Evolutionary conservation across 30 jellyfish, hydroid and myxozoan species (phyloP).

Genomic region (Chrysaora quinquecirrha): DNA sequence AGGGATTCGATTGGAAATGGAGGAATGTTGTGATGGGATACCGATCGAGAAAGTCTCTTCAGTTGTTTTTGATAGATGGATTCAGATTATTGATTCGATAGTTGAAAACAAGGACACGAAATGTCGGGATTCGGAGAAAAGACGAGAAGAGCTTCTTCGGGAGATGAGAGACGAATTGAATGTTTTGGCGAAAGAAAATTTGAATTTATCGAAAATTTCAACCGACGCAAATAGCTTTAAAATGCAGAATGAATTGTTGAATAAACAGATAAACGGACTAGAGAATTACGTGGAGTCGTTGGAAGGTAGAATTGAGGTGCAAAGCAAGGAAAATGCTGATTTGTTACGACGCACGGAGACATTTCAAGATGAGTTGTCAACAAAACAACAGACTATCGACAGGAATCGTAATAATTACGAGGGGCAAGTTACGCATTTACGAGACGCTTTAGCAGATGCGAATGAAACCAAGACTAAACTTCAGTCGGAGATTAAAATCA

Average conservation of each 20-base stretch:
- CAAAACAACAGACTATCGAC: conserved; percentile 6
- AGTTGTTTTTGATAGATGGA: conserved; percentile 38
- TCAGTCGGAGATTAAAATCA: conserved; percentile 23
- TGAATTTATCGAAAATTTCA: conserved; percentile 20
- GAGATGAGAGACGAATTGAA: conserved; percentile 36
- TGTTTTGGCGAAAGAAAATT: conserved; percentile 10
- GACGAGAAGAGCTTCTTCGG: conserved; percentile 5
- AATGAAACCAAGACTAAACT: conserved; percentile 8
- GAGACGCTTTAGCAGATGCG: not conserved
- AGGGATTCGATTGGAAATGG: conserved; percentile 40
- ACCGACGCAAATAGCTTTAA: conserved; percentile 10
- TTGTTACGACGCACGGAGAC: conserved; percentile 11
- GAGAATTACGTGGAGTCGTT: conserved; percentile 50
- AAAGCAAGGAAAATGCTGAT: conserved; percentile 40
- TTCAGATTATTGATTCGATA: conserved; percentile 6
- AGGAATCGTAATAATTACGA: not conserved
- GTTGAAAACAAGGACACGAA: conserved; percentile 9
- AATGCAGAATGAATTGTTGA: conserved; percentile 32
- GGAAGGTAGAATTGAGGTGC: conserved; percentile 39
- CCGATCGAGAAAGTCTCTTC: conserved; percentile 56
- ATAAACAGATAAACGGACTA: conserved; percentile 43
- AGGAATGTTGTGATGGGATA: conserved; percentile 28
- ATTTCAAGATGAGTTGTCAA: conserved; percentile 17
- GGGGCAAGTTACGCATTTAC: not conserved
- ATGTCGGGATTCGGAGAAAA: conserved; percentile 12